phyloP scores from a whole-genome alignment of 1,140 invertebrate species.

The Carposina sasakii region DNA sequence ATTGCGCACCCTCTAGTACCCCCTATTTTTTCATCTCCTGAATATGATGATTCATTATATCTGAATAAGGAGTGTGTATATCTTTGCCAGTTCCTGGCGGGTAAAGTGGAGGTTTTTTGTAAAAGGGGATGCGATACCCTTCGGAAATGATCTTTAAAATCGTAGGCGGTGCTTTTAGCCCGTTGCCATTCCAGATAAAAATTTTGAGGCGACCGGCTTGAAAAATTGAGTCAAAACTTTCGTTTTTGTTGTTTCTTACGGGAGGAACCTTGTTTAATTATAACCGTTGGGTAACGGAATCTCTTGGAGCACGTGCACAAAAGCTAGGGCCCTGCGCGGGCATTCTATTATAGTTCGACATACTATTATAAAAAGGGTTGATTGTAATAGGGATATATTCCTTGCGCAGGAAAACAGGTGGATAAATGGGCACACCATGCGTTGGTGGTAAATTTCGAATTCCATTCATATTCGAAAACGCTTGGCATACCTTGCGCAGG shows the following conservation, averaged over 20 bases:
- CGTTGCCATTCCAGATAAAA: background rate
- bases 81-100: too few species aligned
- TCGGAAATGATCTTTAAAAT: conserved; percentile 7
- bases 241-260: background rate
- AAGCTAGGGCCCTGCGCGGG: background rate
- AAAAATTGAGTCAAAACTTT: conserved; percentile 3
- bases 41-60: conserved; percentile 12
- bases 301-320: background rate
- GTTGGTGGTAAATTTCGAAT: background rate
- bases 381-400: background rate
- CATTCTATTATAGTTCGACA: background rate
- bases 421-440: background rate
- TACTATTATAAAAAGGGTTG: background rate
- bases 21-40: background rate
- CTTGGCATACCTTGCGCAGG: background rate
- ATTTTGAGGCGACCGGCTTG: background rate
- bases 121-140: conserved; percentile 3
- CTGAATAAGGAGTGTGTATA: conserved; percentile 8
- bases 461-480: background rate
- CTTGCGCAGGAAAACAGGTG: conserved; percentile 3
- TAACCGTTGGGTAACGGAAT: too few species aligned
- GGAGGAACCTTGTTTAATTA: background rate
- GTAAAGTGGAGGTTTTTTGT: background rate
- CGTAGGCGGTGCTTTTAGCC: too few species aligned
- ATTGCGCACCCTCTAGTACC: background rate